These are phyloP conservation scores for Nephrotoma guestfalica DNA, from an alignment of 2,888 invertebrate species.

Conservation along the genomic window DNA sequence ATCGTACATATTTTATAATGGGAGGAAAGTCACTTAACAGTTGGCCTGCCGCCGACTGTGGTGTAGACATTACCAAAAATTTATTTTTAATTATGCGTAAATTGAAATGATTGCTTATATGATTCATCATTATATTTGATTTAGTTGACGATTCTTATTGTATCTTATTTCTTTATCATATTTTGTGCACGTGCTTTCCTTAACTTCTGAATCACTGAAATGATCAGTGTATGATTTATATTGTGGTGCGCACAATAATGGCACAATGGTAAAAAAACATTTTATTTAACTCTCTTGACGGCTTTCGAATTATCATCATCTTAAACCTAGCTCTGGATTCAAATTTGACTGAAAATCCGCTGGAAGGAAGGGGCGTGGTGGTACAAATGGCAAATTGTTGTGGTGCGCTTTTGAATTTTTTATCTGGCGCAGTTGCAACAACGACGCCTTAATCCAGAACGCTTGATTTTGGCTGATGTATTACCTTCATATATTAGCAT, in stretches of 20 bases:
- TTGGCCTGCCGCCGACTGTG: too few species aligned
- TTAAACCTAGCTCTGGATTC: too few species aligned
- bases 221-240: background rate
- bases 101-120: background rate
- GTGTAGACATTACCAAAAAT: background rate
- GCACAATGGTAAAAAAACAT: background rate
- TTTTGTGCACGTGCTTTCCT: background rate
- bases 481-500: too few species aligned
- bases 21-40: background rate
- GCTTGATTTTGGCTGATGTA: too few species aligned
- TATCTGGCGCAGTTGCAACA: too few species aligned
- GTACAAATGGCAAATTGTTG: too few species aligned
- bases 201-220: background rate
- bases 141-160: background rate
- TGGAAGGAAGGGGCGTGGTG: too few species aligned
- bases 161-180: background rate
- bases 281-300: too few species aligned
- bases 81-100: background rate
- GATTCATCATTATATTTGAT: background rate
- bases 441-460: too few species aligned
- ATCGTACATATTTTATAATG: background rate
- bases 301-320: too few species aligned
- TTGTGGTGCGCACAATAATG: background rate
- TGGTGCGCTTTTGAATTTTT: too few species aligned
- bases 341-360: too few species aligned